A percentile compares a stretch with the other conserved stretches of the same genome.
These are phyloP conservation scores for Silurus aristotelis DNA, from an alignment of 2,797 vertebrate genomes.

Conservation along the genomic window DNA sequence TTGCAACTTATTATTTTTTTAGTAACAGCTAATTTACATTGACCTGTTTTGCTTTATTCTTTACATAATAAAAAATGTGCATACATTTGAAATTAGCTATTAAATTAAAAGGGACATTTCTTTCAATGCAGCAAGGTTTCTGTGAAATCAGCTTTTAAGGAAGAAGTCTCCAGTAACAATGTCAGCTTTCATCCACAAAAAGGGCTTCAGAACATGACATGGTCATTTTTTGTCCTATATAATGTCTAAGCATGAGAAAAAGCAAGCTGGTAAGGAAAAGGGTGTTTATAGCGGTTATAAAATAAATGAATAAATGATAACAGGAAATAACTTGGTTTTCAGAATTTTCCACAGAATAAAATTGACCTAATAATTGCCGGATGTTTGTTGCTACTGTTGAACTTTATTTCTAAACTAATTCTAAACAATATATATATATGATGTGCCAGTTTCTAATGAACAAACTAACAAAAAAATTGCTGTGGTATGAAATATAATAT, in stretches of 20 bases:
- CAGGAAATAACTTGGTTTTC: constrained; percentile 11
- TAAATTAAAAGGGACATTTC: neutral
- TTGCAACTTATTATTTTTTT: neutral
- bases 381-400: too few species aligned
- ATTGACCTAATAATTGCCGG: neutral
- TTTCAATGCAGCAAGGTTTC: neutral
- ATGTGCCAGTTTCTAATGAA: neutral
- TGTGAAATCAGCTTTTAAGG: neutral
- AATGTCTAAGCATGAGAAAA: neutral
- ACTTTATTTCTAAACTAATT: too few species aligned
- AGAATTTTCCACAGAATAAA: neutral
- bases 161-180: neutral
- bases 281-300: neutral
- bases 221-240: neutral
- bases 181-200: neutral
- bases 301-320: neutral
- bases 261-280: neutral
- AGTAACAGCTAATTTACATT: neutral
- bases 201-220: neutral
- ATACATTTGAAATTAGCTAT: neutral
- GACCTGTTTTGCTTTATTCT: neutral
- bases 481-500: too few species aligned
- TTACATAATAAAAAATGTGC: neutral
- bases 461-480: neutral
- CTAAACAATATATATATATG: too few species aligned